Evolutionary conservation across 2,113 vertebrate species (phyloP).

Genomic region (Phainopepla nitens): DNA sequence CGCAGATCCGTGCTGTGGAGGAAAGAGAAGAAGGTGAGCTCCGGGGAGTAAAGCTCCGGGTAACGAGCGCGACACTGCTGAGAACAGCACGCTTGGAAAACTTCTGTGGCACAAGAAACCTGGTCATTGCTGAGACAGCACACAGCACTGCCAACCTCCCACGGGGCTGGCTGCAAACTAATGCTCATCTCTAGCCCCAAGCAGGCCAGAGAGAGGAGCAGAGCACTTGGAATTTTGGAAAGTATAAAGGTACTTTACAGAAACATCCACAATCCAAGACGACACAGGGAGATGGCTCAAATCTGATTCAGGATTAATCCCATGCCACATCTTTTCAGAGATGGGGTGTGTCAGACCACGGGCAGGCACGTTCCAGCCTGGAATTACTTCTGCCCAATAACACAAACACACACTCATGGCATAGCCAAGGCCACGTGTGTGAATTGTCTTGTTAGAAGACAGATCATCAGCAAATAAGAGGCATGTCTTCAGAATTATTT

Average conservation of each 20-base stretch:
- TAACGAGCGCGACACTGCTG: too few species aligned
- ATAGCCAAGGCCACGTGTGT: not conserved
- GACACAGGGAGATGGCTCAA: not conserved
- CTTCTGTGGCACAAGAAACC: not conserved
- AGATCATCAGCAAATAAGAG: not conserved
- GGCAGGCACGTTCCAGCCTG: not conserved
- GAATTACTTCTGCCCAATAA: not conserved
- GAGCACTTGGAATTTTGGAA: not conserved
- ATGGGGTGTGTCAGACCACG: not conserved
- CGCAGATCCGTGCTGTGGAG: constrained; percentile 73
- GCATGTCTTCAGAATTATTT: not conserved
- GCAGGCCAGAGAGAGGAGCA: not conserved
- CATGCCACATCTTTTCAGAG: not conserved
- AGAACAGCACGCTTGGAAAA: not conserved
- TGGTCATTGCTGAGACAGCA: not conserved
- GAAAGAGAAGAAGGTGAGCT: not conserved
- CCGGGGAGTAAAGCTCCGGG: too few species aligned
- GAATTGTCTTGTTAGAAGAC: not conserved
- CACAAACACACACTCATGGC: not conserved
- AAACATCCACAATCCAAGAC: not conserved
- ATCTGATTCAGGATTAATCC: not conserved
- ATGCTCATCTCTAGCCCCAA: not conserved
- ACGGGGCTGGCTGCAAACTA: not conserved
- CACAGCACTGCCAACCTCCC: not conserved
- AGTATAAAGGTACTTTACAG: not conserved